A percentile compares a stretch with the other conserved stretches of the same genome.
Conservation (phyloP, 1,140 invertebrate genomes). For the Lepidostoma basale region DNA sequence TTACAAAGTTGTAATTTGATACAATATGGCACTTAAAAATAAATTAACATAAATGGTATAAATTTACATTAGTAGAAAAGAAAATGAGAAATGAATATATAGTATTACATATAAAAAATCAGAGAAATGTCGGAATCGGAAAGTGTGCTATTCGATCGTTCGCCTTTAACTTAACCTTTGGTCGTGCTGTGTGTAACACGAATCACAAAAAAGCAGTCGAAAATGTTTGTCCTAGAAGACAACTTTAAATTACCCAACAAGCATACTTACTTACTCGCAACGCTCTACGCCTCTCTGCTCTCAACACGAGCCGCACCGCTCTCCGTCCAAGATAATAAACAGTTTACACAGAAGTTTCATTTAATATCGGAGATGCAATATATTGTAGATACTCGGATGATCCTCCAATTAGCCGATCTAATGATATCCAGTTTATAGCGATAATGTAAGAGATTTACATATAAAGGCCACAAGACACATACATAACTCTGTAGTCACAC, state of each 20-base stretch:
- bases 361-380: not conserved
- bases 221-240: conserved; percentile 4
- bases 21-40: conserved; percentile 47
- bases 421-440: conserved; percentile 8
- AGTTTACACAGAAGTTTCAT: not conserved
- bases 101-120: conserved; percentile 13
- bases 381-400: not conserved
- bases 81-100: conserved; percentile 33
- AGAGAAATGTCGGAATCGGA: conserved; percentile 40
- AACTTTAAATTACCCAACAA: conserved; percentile 13
- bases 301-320: not conserved
- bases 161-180: conserved; percentile 44
- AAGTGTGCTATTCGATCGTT: conserved; percentile 46
- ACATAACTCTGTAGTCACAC: conserved; percentile 43
- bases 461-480: conserved; percentile 46
- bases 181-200: conserved; percentile 42
- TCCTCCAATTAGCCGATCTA: conserved; percentile 10
- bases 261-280: not conserved
- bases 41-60: conserved; percentile 42
- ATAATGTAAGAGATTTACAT: conserved; percentile 37
- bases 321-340: not conserved
- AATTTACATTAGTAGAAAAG: conserved; percentile 41
- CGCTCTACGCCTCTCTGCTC: not conserved
- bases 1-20: conserved; percentile 46
- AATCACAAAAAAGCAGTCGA: conserved; percentile 46